Conservation (phyloP, 1,140 invertebrate genomes). For the Drosophila insularis region DNA sequence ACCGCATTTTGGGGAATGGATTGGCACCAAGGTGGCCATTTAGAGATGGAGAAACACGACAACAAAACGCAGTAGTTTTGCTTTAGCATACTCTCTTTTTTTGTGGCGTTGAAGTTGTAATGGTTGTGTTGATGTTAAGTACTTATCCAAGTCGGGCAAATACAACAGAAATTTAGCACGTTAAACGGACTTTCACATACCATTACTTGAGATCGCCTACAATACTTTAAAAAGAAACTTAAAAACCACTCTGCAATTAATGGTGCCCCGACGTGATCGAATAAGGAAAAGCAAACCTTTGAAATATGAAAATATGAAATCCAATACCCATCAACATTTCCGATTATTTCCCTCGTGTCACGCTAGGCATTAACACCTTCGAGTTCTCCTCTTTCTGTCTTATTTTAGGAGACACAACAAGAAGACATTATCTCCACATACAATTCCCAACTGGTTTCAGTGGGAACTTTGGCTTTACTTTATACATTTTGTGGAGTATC, state of each 20-base stretch:
- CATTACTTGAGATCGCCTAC: too few species aligned
- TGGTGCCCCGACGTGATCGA: too few species aligned
- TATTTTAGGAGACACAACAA: background rate
- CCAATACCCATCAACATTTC: background rate
- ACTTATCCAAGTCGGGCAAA: too few species aligned
- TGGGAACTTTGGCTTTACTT: background rate
- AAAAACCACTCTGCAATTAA: too few species aligned
- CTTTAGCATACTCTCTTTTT: too few species aligned
- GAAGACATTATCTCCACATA: background rate
- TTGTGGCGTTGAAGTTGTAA: background rate
- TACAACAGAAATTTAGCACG: too few species aligned
- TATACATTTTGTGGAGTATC: background rate
- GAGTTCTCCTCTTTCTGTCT: background rate
- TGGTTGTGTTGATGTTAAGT: too few species aligned
- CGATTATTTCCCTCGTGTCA: background rate
- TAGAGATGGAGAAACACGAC: background rate
- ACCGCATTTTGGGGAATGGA: background rate
- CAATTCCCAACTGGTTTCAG: background rate
- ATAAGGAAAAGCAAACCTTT: too few species aligned
- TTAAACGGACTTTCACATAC: too few species aligned
- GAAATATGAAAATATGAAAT: background rate
- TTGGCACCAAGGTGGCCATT: background rate
- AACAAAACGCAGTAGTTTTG: background rate
- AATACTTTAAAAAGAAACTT: too few species aligned
- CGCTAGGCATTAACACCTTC: conserved; percentile 2